Base-by-base conservation (phyloP, 2,888 invertebrate genomes). In the Theretra japonica region DNA sequence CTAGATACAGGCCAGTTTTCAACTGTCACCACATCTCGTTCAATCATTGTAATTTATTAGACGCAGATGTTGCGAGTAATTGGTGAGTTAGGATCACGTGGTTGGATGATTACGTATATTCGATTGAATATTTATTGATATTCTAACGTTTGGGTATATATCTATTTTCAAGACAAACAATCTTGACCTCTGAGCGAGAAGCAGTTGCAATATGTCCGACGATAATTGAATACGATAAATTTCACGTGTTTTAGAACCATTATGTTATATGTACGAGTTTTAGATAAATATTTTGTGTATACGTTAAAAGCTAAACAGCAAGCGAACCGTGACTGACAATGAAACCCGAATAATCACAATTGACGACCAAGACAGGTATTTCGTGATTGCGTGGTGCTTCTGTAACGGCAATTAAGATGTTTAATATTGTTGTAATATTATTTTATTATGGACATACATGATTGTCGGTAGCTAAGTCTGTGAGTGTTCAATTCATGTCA, bases 1-100 rank as follows among this genome's bases (percentile, higher is more conserved):
- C 70, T 56, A 53, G 62, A 56, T 65, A 71, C 62, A n/a, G 33
- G 23, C 33, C n/a, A 23, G 62, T 62, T 65, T 71, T 65, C 56
- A 71, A 33, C 56, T 71, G 65, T 71, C 70, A 65, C 70, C 33
- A 23, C 62, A 65, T 65, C 56, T 41, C 62, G 65, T 71, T 65
- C 56, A 65, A 65, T 65, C 70, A 65, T 71, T 41, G 17, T 57
- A 41, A 65, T 71, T 65, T 56, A 71, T 71, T 41, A 33, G 19
- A 17, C 17, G 53, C 11, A 21, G 33, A 33, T 23, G 56, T 33
- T 53, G 56, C 62, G 65, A 71, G 62, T 71, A 65, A 71, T 71
- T 65, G 53, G 62, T 71, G 53, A 56, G 70, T 71, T 62, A 23
- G 23, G 33, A 41, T 17, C 65, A 23, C 41, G 17, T 65, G 41